Evolutionary conservation across 53 echinoderm and acorn worm genomes (phyloP).

Genomic region (Crossaster papposus): DNA sequence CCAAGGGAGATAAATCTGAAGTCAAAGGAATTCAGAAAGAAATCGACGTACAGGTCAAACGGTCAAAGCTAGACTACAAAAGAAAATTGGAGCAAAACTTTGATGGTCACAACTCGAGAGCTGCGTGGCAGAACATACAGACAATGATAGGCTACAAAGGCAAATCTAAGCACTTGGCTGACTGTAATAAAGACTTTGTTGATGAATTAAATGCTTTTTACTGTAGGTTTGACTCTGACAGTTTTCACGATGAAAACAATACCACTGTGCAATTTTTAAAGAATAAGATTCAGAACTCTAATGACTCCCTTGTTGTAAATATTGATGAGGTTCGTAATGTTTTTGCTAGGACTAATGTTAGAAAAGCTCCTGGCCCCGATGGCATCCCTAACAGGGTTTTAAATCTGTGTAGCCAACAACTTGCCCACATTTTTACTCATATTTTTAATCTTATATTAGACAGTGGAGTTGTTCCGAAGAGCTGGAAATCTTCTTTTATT

Average conservation of each 20-base stretch:
- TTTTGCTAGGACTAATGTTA: conserved; percentile 2
- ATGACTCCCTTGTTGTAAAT: neutral
- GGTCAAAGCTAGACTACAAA: conserved; percentile 6
- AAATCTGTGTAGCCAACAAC: conserved; percentile 23
- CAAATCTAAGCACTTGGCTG: neutral
- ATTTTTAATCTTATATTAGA: neutral
- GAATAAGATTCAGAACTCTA: neutral
- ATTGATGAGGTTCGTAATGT: neutral
- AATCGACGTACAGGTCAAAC: conserved; percentile 9
- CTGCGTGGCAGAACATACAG: conserved; percentile 47
- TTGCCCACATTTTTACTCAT: conserved; percentile 35
- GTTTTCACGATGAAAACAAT: conserved; percentile 28
- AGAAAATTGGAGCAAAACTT: conserved; percentile 36
- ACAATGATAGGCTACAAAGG: conserved; percentile 45
- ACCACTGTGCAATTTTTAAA: neutral
- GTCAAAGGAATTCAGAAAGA: conserved; percentile 43
- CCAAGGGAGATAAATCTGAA: neutral
- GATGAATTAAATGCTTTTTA: too few relatives aligned
- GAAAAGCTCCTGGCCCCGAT: conserved; percentile 47
- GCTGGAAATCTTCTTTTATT: conserved; percentile 20
- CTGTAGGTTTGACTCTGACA: conserved; percentile 39
- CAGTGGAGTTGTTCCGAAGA: neutral
- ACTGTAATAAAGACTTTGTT: neutral
- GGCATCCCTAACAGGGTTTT: too few relatives aligned
- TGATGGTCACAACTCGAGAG: conserved; percentile 7